Percentiles rank a stretch among this genome's conserved stretches.
Evolutionary conservation across 2,113 vertebrate genomes (phyloP).

Genomic region (Zosterops pallidus): DNA sequence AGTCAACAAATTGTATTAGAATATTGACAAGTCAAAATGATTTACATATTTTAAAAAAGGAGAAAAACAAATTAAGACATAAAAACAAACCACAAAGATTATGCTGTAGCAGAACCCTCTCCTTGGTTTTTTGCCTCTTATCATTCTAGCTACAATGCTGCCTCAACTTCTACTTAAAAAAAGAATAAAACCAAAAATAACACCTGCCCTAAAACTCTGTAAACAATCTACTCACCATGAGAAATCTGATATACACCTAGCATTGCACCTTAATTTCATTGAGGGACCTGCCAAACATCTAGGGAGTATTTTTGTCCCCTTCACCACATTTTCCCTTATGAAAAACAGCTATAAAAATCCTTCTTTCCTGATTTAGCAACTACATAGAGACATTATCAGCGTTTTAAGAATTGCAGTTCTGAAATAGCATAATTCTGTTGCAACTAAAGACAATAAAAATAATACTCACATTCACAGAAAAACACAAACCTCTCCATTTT

Average conservation of each 20-base stretch:
- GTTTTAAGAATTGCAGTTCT: neutral
- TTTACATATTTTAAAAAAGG: neutral
- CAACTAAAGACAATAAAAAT: neutral
- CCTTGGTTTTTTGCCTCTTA: neutral
- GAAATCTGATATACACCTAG: neutral
- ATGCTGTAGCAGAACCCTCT: neutral
- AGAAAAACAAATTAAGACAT: neutral
- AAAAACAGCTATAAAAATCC: neutral
- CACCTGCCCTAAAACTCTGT: neutral
- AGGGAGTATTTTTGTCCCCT: neutral
- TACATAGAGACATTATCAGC: neutral
- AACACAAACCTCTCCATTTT: neutral
- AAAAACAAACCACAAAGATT: neutral
- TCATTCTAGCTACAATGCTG: neutral
- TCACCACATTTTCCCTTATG: neutral
- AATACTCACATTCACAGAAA: neutral
- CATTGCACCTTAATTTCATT: neutral
- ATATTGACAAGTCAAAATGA: neutral
- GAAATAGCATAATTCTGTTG: neutral
- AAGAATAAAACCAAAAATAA: neutral
- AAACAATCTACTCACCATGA: neutral
- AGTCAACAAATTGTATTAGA: neutral
- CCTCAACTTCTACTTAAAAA: neutral
- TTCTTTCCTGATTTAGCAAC: neutral
- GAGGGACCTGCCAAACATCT: neutral